Evolutionary conservation across 2,113 vertebrate genomes (phyloP), one percentile per base, ranked within the genome.

Genomic region (Chaetorhynchus papuensis): DNA sequence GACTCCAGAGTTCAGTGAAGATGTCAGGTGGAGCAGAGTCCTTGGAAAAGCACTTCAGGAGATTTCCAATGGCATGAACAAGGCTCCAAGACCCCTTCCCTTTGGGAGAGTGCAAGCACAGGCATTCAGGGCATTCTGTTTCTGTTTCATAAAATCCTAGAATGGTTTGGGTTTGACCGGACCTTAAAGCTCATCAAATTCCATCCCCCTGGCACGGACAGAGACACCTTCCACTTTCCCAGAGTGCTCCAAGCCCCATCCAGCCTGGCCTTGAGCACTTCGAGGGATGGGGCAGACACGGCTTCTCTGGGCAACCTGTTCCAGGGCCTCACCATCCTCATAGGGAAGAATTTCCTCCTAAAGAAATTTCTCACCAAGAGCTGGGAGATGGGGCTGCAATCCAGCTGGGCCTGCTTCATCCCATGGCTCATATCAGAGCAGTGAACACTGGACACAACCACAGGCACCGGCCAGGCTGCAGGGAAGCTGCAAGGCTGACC

Each of bases 341-440:
- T 4, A 76, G 44, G 15, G 14, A 76, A 60, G 44, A 37, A 39
- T 60, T 49, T 49, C 56, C 28, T 60, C 27, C 21, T 49, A 18
- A 76, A 49, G 41, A 19, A 39, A 45, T 28, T 57, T 45, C 65
- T 83, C 54, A 2, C 27, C 13, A 20, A 41, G 45, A 4, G 17
- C 7, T 60, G 61, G 64, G 78, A 49, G 56, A 19, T 44, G 65
- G 39, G 30, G 37, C 28, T 41, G 24, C 8, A 28, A 19, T 30
- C 63, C 41, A 50, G 44, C 45, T 15, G 15, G 15, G 5, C 8
- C 35, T 50, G 59, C 47, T 87, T 66, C 54, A 10, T 26, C 75
- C 80, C 3, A 0, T 6, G 9, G 50, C 50, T 70, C 3, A 0
- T 21, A 21, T 33, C 0, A 3, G 64, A 37, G 23, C 1, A 5